Evolutionary conservation across 2,113 vertebrate genomes (phyloP).

Genomic region (Nothobranchius furzeri): DNA sequence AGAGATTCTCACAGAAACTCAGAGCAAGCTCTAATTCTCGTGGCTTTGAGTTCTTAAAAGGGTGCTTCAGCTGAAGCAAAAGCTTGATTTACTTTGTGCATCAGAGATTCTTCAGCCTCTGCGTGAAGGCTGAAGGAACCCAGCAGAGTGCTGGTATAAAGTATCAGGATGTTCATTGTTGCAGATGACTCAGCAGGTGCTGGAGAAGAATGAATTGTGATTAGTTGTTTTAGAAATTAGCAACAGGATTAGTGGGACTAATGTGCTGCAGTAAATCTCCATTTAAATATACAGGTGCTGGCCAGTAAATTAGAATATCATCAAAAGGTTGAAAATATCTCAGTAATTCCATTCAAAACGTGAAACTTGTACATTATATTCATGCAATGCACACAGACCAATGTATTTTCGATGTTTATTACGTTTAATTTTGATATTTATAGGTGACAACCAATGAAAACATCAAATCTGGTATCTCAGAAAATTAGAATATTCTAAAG

Average conservation of each 20-base stretch:
- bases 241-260: background rate
- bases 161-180: background rate
- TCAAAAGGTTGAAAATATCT: no score
- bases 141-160: slow-evolving; percentile 1
- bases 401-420: no score
- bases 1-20: slow-evolving; percentile 44
- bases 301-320: no score
- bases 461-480: no score
- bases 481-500: no score
- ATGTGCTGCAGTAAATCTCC: no score
- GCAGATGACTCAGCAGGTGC: background rate
- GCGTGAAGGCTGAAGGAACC: background rate
- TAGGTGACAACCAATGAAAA: no score
- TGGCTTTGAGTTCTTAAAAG: slow-evolving; percentile 38
- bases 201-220: background rate
- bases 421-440: no score
- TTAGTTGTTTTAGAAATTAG: background rate
- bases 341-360: no score
- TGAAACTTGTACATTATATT: no score
- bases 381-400: no score
- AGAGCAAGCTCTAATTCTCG: slow-evolving; percentile 44
- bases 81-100: slow-evolving; percentile 39
- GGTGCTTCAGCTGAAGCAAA: slow-evolving; percentile 32
- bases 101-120: slow-evolving; percentile 24
- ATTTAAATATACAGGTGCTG: no score